Conservation (phyloP, 2,888 invertebrate genomes). For the Boloria selene region DNA sequence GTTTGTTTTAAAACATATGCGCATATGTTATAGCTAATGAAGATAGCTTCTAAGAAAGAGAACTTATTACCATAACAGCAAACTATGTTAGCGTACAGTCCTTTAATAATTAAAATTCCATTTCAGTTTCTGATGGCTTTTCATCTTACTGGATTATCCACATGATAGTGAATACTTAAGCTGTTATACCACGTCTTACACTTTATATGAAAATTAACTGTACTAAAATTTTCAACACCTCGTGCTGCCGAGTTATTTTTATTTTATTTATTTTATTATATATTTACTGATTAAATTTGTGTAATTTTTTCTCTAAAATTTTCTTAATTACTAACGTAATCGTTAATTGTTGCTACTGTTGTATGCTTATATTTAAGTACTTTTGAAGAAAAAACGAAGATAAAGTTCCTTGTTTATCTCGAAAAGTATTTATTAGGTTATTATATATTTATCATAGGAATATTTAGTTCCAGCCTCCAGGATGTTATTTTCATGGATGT, state of each 20-base stretch:
- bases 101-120: neutral
- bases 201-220: conserved; percentile 9
- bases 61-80: neutral
- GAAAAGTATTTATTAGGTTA: no score
- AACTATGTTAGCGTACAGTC: neutral
- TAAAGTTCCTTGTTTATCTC: no score
- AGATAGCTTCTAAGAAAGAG: neutral
- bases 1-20: neutral
- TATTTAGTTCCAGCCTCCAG: no score
- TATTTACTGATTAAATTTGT: no score
- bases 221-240: conserved; percentile 12
- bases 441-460: no score
- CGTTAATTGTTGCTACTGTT: no score
- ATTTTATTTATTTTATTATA: neutral
- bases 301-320: no score
- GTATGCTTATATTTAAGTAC: no score
- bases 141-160: conserved; percentile 1
- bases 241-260: conserved; percentile 7
- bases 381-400: no score
- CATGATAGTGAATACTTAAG: neutral
- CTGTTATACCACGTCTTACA: neutral
- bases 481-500: no score
- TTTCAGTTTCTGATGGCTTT: neutral
- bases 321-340: no score
- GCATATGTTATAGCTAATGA: no score